These are phyloP conservation scores for Drosophila cardini DNA, from an alignment of 1,140 invertebrate genomes.

Conservation along the genomic window DNA sequence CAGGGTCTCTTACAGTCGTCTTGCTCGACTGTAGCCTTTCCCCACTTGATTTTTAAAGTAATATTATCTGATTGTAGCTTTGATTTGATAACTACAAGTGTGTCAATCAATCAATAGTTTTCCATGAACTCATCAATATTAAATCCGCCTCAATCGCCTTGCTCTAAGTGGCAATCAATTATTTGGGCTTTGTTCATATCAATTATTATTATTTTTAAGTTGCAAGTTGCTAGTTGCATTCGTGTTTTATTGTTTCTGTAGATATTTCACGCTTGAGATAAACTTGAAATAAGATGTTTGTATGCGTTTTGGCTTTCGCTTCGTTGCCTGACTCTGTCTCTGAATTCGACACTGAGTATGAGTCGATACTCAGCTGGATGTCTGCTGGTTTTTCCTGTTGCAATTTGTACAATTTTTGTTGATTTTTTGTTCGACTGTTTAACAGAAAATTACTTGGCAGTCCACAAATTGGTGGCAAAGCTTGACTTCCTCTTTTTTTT, in stretches of 20 bases:
- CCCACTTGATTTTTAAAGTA: too few species aligned
- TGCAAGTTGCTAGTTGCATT: slow-evolving; percentile 9
- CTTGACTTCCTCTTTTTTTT: slow-evolving; percentile 49
- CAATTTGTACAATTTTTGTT: slow-evolving; percentile 79
- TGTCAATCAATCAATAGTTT: slow-evolving; percentile 26
- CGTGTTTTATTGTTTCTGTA: slow-evolving; percentile 12
- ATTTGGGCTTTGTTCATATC: slow-evolving; percentile 32
- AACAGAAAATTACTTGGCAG: slow-evolving; percentile 47
- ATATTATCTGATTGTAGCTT: background rate
- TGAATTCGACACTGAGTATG: background rate
- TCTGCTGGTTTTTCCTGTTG: slow-evolving; percentile 69
- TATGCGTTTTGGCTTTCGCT: slow-evolving; percentile 55
- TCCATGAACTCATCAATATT: slow-evolving; percentile 33
- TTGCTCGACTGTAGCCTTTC: too few species aligned
- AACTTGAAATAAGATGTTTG: slow-evolving; percentile 57
- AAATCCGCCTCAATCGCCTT: background rate
- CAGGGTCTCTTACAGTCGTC: too few species aligned
- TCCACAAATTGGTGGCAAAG: slow-evolving; percentile 62
- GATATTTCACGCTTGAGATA: slow-evolving; percentile 67
- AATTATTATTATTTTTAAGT: slow-evolving; percentile 27
- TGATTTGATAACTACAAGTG: slow-evolving; percentile 24
- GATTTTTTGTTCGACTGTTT: slow-evolving; percentile 48
- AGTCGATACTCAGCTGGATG: background rate
- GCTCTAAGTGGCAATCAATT: slow-evolving; percentile 28
- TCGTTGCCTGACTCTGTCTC: slow-evolving; percentile 27